Evolutionary conservation across 2,888 invertebrate genomes (phyloP).

Genomic region (Leuctra nigra): DNA sequence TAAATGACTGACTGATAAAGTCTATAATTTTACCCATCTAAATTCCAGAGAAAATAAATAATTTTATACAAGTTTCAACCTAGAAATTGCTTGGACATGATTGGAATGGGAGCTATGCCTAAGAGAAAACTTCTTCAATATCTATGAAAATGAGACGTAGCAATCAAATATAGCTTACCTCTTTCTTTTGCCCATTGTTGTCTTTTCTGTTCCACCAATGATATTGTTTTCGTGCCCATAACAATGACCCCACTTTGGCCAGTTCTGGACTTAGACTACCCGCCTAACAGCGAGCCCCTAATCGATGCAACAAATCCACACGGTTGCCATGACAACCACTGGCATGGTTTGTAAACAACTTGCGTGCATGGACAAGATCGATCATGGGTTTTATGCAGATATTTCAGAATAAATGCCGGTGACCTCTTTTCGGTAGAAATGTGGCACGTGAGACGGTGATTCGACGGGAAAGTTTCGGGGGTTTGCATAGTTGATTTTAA

Average conservation of each 20-base stretch:
- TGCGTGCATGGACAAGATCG: neutral
- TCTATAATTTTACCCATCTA: too few relatives aligned
- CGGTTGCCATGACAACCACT: conserved; percentile 11
- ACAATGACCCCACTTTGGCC: neutral
- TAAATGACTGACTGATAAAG: too few relatives aligned
- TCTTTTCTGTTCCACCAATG: conserved; percentile 80
- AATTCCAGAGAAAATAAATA: too few relatives aligned
- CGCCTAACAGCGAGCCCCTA: neutral
- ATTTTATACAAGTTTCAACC: too few relatives aligned
- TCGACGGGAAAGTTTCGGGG: neutral
- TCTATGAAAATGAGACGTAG: too few relatives aligned
- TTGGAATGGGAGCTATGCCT: too few relatives aligned
- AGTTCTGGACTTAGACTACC: neutral
- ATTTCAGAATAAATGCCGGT: neutral
- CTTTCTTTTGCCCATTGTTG: conserved; percentile 90
- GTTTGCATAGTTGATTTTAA: neutral
- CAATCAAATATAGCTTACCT: conserved; percentile 68
- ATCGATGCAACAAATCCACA: conserved; percentile 11
- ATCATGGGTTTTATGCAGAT: too few relatives aligned
- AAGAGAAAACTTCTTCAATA: too few relatives aligned
- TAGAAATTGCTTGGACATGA: too few relatives aligned
- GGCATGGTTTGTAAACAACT: neutral
- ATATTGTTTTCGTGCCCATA: conserved; percentile 34
- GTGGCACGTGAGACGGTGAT: neutral
- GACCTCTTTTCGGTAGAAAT: conserved; percentile 1